Evolutionary conservation across 2,797 vertebrate genomes (phyloP).

Genomic region (Threskiornis aethiopicus): DNA sequence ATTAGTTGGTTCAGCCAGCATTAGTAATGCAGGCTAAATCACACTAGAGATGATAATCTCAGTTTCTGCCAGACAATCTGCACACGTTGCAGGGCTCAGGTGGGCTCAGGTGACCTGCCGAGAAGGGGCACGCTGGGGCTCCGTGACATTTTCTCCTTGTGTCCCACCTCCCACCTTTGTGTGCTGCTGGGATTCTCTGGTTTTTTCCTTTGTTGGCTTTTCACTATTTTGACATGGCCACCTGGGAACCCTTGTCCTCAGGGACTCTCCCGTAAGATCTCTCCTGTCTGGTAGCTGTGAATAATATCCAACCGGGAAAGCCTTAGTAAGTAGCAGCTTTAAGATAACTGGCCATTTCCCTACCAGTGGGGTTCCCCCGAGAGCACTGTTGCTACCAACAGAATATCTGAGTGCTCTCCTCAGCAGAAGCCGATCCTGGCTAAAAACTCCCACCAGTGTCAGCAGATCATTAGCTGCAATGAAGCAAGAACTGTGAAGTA

Average conservation of each 20-base stretch:
- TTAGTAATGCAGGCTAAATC: background rate
- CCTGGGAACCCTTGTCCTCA: background rate
- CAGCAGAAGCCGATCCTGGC: background rate
- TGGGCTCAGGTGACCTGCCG: background rate
- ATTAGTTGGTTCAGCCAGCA: background rate
- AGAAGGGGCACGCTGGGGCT: background rate
- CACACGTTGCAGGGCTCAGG: background rate
- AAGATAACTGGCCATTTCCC: background rate
- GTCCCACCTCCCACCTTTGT: background rate
- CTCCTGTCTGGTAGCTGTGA: background rate
- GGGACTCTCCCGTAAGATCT: background rate
- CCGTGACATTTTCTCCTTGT: background rate
- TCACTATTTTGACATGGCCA: background rate
- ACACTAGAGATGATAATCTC: background rate
- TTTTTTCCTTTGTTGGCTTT: background rate
- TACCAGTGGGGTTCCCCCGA: background rate
- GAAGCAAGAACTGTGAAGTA: constrained; percentile 43
- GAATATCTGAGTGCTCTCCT: background rate
- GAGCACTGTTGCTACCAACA: constrained; percentile 45
- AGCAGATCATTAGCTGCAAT: constrained; percentile 58
- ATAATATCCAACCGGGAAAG: background rate
- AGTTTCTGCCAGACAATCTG: background rate
- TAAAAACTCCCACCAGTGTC: constrained; percentile 30
- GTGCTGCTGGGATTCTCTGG: background rate
- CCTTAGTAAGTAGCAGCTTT: background rate